phyloP scores from a whole-genome alignment of 2,113 vertebrate genomes.

The Bujurquina vittata region DNA sequence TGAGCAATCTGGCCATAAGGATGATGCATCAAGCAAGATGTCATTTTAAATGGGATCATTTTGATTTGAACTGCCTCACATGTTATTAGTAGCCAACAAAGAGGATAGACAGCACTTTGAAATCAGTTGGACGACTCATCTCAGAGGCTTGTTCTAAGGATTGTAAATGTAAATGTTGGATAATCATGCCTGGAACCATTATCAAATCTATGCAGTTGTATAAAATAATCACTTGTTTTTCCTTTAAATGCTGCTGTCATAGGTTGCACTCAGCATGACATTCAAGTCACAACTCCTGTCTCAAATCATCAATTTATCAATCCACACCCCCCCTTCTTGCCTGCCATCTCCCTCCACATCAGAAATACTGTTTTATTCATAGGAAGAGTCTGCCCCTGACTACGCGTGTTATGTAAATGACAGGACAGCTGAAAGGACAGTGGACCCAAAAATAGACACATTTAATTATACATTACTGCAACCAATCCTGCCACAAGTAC shows the following conservation, averaged over 20 bases:
- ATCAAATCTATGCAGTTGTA: not conserved
- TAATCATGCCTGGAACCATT: not conserved
- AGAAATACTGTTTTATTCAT: slow-evolving; percentile 17
- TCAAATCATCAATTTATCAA: not conserved
- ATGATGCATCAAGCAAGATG: slow-evolving; percentile 23
- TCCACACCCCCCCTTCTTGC: not conserved
- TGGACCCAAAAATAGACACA: not conserved
- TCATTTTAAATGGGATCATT: slow-evolving; percentile 24
- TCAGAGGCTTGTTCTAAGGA: not conserved
- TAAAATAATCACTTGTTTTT: not conserved
- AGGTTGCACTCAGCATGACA: not conserved
- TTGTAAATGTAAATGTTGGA: not conserved
- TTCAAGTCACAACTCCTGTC: not conserved
- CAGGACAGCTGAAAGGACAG: not conserved
- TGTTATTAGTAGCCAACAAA: not conserved
- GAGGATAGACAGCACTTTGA: not conserved
- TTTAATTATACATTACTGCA: not conserved
- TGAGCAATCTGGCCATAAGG: slow-evolving; percentile 19
- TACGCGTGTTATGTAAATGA: not conserved
- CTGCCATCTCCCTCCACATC: not conserved
- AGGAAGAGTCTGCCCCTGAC: not conserved
- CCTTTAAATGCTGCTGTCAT: slow-evolving; percentile 15
- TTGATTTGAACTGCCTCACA: not conserved
- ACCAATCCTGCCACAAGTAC: not conserved
- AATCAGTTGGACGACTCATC: not conserved